A percentile compares a stretch with the other conserved stretches of the same genome.
These are phyloP conservation scores for Chrysopa pallens DNA, from an alignment of 1,140 invertebrate species.

Conservation along the genomic window DNA sequence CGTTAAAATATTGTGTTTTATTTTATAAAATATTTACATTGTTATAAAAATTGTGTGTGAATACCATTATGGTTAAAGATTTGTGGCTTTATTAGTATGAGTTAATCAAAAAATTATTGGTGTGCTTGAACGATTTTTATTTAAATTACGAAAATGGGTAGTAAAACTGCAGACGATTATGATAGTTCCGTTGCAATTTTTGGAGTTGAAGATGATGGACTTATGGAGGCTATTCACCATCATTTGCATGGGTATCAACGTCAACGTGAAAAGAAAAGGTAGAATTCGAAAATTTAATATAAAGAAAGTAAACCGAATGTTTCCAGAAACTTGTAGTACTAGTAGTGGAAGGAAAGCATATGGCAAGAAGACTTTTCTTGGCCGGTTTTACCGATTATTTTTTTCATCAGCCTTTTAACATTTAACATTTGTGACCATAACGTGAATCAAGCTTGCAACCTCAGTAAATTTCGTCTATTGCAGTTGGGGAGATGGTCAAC, in stretches of 20 bases:
- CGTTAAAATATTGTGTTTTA: background rate
- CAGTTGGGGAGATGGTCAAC: no score
- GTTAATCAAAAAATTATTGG: background rate
- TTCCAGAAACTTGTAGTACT: no score
- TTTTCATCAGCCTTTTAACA: no score
- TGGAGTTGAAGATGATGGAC: background rate
- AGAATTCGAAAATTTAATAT: no score
- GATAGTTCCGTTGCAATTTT: background rate
- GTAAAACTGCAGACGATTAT: background rate
- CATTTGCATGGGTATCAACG: background rate
- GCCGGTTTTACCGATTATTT: no score
- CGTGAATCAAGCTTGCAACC: no score
- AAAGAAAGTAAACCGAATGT: no score
- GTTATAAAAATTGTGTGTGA: background rate
- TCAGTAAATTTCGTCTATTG: no score
- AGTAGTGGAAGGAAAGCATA: no score
- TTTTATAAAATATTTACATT: background rate
- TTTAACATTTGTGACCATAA: no score
- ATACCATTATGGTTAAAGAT: background rate
- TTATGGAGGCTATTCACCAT: background rate
- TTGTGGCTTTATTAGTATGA: background rate
- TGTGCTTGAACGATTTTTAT: background rate
- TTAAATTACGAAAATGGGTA: background rate
- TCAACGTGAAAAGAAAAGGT: background rate
- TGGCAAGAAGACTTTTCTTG: no score